Evolutionary conservation across 2,797 vertebrate genomes (phyloP).

Genomic region (Acanthurus leucopareius): DNA sequence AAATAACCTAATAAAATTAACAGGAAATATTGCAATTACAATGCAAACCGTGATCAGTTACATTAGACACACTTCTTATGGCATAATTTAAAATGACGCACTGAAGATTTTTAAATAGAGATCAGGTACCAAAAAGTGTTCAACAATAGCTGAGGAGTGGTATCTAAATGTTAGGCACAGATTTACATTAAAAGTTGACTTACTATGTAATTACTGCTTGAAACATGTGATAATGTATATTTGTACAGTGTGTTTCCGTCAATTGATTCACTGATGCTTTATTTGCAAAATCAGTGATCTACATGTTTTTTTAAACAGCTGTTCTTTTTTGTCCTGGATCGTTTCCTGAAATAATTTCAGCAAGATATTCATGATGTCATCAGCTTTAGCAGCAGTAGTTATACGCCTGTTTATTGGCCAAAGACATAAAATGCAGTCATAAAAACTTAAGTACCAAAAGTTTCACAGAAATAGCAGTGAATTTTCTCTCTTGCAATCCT

Average conservation of each 20-base stretch:
- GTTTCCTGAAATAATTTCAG: constrained; percentile 6
- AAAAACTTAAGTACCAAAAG: background rate
- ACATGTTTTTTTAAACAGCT: background rate
- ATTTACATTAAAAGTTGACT: background rate
- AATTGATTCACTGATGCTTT: background rate
- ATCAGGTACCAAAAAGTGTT: background rate
- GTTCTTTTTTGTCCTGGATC: background rate
- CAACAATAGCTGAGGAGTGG: background rate
- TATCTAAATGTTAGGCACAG: background rate
- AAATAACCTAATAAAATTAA: no score
- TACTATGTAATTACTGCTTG: background rate
- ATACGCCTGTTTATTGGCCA: constrained; percentile 5
- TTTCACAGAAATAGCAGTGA: background rate
- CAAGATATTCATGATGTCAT: background rate
- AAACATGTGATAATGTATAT: background rate
- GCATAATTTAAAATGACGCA: background rate
- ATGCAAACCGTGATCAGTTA: background rate
- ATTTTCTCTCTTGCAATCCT: background rate
- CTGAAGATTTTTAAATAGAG: background rate
- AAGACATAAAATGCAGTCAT: background rate
- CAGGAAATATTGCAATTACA: no score
- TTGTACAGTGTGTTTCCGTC: background rate
- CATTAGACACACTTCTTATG: background rate
- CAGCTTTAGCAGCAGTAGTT: constrained; percentile 8
- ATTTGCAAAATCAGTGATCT: background rate